A percentile compares a stretch with the other conserved stretches of the same genome.
Conservation (phyloP, 2,797 vertebrate genomes). For the Lemur catta region DNA sequence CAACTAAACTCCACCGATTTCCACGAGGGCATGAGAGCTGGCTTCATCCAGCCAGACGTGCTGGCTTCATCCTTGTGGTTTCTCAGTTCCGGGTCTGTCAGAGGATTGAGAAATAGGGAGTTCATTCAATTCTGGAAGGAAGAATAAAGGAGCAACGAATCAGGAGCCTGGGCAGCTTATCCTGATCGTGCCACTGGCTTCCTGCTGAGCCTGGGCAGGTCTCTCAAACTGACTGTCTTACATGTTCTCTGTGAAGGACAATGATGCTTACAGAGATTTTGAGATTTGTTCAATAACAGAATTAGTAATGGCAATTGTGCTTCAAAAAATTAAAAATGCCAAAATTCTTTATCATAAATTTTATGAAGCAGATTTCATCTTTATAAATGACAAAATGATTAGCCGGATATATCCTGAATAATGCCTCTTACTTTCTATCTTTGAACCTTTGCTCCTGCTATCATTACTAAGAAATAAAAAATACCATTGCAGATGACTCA, state of each 20-base stretch:
- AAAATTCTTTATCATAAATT: neutral
- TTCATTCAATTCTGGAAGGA: neutral
- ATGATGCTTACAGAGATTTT: neutral
- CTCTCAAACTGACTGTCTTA: neutral
- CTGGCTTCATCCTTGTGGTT: neutral
- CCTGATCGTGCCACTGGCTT: accelerated
- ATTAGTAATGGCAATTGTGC: neutral
- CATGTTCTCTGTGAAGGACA: neutral
- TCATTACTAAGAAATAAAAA: neutral
- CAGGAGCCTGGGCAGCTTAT: neutral
- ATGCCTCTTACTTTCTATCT: neutral
- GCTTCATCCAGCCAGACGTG: neutral
- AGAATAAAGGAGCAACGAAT: neutral
- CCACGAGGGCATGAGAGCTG: neutral
- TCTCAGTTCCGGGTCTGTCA: neutral
- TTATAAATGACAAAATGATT: neutral
- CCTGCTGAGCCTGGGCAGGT: neutral
- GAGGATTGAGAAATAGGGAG: neutral
- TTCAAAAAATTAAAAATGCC: neutral
- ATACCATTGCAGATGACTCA: neutral
- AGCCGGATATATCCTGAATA: neutral
- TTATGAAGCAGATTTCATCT: neutral
- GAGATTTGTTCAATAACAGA: neutral
- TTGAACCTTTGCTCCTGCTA: neutral
- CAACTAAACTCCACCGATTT: neutral